Conservation (phyloP, 1,140 invertebrate genomes). For the Littorina saxatilis region DNA sequence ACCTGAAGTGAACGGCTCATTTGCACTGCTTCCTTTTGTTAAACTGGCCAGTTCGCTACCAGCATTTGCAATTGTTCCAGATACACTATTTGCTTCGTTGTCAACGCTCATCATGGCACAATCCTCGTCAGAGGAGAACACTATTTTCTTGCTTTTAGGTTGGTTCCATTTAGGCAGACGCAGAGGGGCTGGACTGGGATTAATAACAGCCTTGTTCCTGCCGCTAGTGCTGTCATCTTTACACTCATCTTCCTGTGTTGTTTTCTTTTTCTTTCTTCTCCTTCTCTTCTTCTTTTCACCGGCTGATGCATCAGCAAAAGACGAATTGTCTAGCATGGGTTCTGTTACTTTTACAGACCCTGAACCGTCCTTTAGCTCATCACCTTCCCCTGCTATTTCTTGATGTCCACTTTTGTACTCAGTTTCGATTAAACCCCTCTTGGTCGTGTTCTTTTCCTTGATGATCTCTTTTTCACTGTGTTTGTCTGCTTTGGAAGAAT, state of each 20-base stretch:
- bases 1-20: no score
- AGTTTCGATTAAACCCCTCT: no score
- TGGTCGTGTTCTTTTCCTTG: neutral
- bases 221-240: neutral
- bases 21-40: no score
- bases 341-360: neutral
- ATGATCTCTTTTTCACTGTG: neutral
- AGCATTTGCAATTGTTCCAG: no score
- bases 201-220: neutral
- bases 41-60: no score
- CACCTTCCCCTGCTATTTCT: no score
- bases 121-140: conserved; percentile 24
- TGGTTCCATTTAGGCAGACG: conserved; percentile 18
- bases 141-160: conserved; percentile 19
- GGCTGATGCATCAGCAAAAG: neutral
- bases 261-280: neutral
- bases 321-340: neutral
- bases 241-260: neutral
- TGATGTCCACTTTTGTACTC: neutral
- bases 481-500: neutral
- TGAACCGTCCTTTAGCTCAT: neutral
- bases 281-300: neutral
- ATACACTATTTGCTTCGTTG: no score
- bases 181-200: neutral
- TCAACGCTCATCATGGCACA: no score